These are phyloP conservation scores for Acleris cristana DNA, from an alignment of 2,888 invertebrate genomes.

Conservation along the genomic window DNA sequence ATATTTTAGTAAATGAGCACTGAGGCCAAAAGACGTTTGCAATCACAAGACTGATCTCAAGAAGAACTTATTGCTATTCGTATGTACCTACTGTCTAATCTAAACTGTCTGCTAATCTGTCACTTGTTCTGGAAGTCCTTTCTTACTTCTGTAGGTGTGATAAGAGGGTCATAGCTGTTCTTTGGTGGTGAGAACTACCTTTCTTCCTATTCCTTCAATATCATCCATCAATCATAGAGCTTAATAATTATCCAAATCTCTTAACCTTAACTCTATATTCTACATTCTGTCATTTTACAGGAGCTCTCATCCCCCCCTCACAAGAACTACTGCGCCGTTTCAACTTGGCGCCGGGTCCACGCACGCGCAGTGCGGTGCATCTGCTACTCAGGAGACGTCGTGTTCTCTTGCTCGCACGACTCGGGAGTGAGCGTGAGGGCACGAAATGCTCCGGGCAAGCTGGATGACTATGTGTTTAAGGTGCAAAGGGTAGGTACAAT, in stretches of 20 bases:
- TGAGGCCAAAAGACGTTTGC: too few species aligned
- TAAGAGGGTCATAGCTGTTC: too few species aligned
- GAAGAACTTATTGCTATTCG: too few species aligned
- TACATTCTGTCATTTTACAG: constrained; percentile 52
- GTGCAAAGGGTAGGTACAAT: constrained; percentile 75
- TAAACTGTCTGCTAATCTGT: too few species aligned
- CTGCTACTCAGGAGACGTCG: constrained; percentile 67
- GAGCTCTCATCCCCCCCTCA: constrained; percentile 78
- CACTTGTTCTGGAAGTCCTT: too few species aligned
- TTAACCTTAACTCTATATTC: background rate
- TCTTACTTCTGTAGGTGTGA: too few species aligned
- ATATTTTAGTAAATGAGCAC: too few species aligned
- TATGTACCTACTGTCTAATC: too few species aligned
- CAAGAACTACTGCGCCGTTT: constrained; percentile 73
- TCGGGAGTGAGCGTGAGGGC: constrained; percentile 76
- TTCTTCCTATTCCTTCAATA: too few species aligned
- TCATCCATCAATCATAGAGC: too few species aligned
- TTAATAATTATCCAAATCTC: background rate
- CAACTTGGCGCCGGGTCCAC: constrained; percentile 73
- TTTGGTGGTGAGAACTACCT: too few species aligned
- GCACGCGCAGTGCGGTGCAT: constrained; percentile 76
- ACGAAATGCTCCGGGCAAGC: constrained; percentile 73
- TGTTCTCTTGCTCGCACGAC: constrained; percentile 84
- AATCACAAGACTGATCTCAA: too few species aligned
- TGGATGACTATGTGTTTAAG: constrained; percentile 80